Conservation (phyloP, 2,113 vertebrate genomes). For the Bujurquina vittata region DNA sequence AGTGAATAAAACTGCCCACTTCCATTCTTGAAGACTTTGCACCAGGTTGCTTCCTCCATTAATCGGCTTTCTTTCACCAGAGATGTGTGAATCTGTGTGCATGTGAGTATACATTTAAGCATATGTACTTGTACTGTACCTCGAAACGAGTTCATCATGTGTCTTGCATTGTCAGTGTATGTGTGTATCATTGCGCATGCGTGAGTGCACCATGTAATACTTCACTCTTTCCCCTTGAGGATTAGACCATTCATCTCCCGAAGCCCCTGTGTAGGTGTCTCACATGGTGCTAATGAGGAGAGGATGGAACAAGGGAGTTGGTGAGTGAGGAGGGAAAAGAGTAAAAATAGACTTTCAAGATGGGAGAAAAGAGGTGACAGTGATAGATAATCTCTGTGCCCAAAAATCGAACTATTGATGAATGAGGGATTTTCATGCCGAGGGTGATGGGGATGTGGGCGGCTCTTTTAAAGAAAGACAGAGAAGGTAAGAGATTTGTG, state of each 20-base stretch:
- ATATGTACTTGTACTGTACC: constrained; percentile 13
- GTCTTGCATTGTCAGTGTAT: constrained; percentile 16
- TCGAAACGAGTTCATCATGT: constrained; percentile 14
- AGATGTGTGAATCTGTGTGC: constrained; percentile 2
- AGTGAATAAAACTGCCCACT: constrained; percentile 36
- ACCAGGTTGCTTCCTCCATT: constrained; percentile 53
- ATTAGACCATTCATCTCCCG: constrained; percentile 69
- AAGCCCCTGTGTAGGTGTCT: constrained; percentile 72
- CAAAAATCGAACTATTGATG: constrained; percentile 52
- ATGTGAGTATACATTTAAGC: background rate
- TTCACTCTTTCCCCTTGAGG: constrained; percentile 59
- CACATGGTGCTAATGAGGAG: constrained; percentile 70
- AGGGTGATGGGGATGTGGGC: constrained; percentile 21
- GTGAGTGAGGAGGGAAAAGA: constrained; percentile 25
- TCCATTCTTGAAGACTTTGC: constrained; percentile 56
- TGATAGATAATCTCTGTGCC: constrained; percentile 48
- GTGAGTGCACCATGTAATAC: constrained; percentile 56
- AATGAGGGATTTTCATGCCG: constrained; percentile 33
- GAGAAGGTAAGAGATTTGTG: constrained; percentile 3
- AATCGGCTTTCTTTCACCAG: constrained; percentile 69
- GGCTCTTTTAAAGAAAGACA: constrained; percentile 14
- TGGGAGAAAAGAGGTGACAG: constrained; percentile 22
- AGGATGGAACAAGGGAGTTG: constrained; percentile 47
- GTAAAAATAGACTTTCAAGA: constrained; percentile 69
- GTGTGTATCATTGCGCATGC: constrained; percentile 18